phyloP scores from a whole-genome alignment of 2,797 vertebrate genomes.

The Onychomys arenicola region DNA sequence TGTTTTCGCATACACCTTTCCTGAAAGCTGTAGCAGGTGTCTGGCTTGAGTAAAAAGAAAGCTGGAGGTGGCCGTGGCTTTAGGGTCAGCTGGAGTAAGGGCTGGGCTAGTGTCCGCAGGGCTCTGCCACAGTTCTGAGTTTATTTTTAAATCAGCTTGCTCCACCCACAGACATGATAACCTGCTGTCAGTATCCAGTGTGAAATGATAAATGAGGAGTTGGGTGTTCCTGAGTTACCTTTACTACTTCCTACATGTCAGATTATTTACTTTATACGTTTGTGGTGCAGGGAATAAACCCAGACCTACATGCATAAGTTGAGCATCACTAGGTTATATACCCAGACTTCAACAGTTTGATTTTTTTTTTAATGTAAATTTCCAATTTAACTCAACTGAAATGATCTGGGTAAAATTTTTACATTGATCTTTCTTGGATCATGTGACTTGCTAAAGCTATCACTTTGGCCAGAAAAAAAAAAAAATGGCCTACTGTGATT shows the following conservation, averaged over 20 bases:
- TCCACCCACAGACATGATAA: not conserved
- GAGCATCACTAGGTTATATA: not conserved
- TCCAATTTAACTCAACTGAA: not conserved
- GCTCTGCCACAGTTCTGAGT: not conserved
- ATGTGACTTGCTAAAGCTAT: not conserved
- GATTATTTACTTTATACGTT: not conserved
- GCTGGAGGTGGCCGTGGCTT: not conserved
- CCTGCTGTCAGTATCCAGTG: not conserved
- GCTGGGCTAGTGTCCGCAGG: not conserved
- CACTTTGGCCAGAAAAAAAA: not conserved
- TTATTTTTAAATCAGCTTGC: slow-evolving; percentile 7
- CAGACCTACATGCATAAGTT: too few species aligned
- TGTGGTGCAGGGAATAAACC: not conserved
- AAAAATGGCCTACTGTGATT: not conserved
- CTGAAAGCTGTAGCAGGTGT: not conserved
- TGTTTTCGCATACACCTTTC: slow-evolving; percentile 29
- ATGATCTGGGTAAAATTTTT: not conserved
- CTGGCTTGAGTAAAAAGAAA: not conserved
- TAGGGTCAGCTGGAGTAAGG: not conserved
- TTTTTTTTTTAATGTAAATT: not conserved
- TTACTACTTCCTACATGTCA: not conserved
- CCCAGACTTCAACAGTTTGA: not conserved
- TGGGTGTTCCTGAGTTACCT: not conserved
- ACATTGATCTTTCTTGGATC: not conserved
- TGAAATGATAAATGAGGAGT: not conserved